Evolutionary conservation across 2,113 vertebrate species (phyloP), one percentile per base, ranked within the genome.

Genomic region (Gymnarchus niloticus): DNA sequence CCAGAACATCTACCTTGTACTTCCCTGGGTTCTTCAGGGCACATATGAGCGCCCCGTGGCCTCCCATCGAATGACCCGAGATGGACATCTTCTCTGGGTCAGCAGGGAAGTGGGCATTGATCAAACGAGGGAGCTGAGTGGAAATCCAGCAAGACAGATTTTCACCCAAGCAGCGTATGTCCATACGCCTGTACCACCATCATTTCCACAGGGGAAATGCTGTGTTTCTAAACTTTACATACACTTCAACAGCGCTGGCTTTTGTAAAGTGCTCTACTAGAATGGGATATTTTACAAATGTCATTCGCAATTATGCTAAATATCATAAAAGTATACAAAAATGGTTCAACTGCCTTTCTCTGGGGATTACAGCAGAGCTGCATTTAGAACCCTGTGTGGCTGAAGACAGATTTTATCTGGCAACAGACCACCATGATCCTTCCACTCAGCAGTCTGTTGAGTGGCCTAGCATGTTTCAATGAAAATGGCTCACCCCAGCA

Each of bases 1-100:
- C 14, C 21, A 48, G 52, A 51, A 81, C 7, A 56, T 86, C 21
- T 85, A 92, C 97, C 96, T 97, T 97, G 90, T 97, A 97, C 91
- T 96, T 98, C 82, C 96, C 96, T 88, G 97, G 95, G 87, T 97
- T 98, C 93, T 95, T 97, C 89, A 99, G 93, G 88, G 96, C 93
- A 88, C 95, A 96, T 92, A 96, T 94, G 61, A 97, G 94, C 81
- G 96, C 96, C 82, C 96, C 96, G 61, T 96, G 96, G 21, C 96
- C 97, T 41, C 97, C 98, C 96, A 97, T 97, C n/a, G 97, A 98
- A 94, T 96, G 95, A 0, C 97, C 96, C 9, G 92, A 95, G 93
- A 99, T 83, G 86, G 97, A 98, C 93, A 96, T 96, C 88, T 92
- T 94, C 86, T 97, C 96, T 2, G 96, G 94, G 85, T 97, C 93